Evolutionary conservation across 2,113 vertebrate species (phyloP).

Genomic region (Sminthopsis crassicaudata): DNA sequence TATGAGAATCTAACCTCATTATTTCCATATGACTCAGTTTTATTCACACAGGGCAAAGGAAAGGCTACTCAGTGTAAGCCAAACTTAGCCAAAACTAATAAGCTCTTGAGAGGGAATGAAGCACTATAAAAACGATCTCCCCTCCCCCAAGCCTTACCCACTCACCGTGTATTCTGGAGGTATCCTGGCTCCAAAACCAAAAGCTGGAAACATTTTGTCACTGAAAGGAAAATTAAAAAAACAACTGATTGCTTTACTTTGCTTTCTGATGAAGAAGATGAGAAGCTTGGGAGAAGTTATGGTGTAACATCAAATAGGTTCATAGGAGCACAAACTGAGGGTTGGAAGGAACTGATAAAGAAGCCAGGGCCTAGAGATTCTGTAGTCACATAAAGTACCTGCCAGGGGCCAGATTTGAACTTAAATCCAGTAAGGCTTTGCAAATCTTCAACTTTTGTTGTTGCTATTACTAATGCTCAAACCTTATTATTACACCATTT

Average conservation of each 20-base stretch:
- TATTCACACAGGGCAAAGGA: neutral
- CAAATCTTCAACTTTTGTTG: neutral
- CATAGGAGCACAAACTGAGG: neutral
- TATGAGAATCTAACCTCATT: neutral
- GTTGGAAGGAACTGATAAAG: neutral
- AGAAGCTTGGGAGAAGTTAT: neutral
- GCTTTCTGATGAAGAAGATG: conserved; percentile 30
- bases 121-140: neutral
- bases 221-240: conserved; percentile 83
- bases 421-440: neutral
- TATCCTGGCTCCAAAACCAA: conserved; percentile 97
- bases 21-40: neutral
- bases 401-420: neutral
- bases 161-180: conserved; percentile 97
- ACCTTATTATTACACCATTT: neutral
- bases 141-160: neutral
- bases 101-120: neutral
- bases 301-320: neutral
- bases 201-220: conserved; percentile 99
- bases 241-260: conserved; percentile 39
- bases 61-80: neutral
- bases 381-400: neutral
- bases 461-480: neutral
- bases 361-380: neutral
- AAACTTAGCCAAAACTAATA: neutral